Evolutionary conservation across 2,113 vertebrate species (phyloP).

Genomic region (pig (Sus scrofa)): T2T-Sscrofa CM000818.6:111439001-111439500

Average conservation of each 20-base stretch:
- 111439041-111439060: not conserved
- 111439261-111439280: slow-evolving; percentile 67
- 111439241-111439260: not conserved
- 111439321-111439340: slow-evolving; percentile 70
- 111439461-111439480: slow-evolving; percentile 78
- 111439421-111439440: slow-evolving; percentile 75
- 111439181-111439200: not conserved
- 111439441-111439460: slow-evolving; percentile 83
- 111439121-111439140: not conserved
- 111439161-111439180: not conserved
- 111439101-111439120: not conserved
- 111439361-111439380: slow-evolving; percentile 79
- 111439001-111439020: not conserved
- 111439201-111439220: not conserved
- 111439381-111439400: not conserved
- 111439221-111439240: not conserved
- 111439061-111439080: not conserved
- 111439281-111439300: slow-evolving; percentile 46
- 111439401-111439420: slow-evolving; percentile 77
- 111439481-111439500: slow-evolving; percentile 57
- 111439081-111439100: not conserved
- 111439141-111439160: not conserved
- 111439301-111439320: slow-evolving; percentile 78
- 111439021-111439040: not conserved
- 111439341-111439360: slow-evolving; percentile 80